Evolutionary conservation across 2,888 invertebrate genomes (phyloP).

Genomic region (Timema podura): DNA sequence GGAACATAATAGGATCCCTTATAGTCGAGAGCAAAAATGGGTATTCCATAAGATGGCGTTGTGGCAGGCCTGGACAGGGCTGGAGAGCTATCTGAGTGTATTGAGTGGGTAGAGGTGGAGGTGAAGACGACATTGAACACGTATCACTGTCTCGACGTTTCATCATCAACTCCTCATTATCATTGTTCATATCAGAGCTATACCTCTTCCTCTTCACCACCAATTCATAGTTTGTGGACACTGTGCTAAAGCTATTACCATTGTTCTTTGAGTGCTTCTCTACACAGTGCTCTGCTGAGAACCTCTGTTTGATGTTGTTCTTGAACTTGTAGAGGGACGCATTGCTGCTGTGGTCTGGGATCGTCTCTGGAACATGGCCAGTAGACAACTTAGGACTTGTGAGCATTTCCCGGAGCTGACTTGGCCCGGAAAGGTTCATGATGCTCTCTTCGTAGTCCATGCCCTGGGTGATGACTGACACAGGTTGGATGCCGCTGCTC

Average conservation of each 20-base stretch:
- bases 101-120: slow-evolving; percentile 15
- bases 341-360: slow-evolving; percentile 4
- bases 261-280: neutral
- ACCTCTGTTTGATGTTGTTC: slow-evolving; percentile 87
- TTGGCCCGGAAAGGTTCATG: slow-evolving; percentile 35
- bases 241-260: neutral
- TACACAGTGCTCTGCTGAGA: slow-evolving; percentile 47
- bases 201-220: slow-evolving; percentile 14
- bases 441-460: slow-evolving; percentile 15
- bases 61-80: neutral
- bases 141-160: slow-evolving; percentile 28
- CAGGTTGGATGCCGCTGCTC: neutral
- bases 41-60: slow-evolving; percentile 52
- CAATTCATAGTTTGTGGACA: neutral
- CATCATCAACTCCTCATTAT: slow-evolving; percentile 14
- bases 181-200: slow-evolving; percentile 13
- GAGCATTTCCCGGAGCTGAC: slow-evolving; percentile 46
- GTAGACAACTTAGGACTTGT: slow-evolving; percentile 32
- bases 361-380: slow-evolving; percentile 13
- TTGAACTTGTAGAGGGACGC: slow-evolving; percentile 76
- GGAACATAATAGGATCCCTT: slow-evolving; percentile 86
- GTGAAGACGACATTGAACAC: slow-evolving; percentile 24
- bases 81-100: slow-evolving; percentile 18
- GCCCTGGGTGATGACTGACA: slow-evolving; percentile 12
- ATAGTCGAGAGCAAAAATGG: slow-evolving; percentile 87